Percentiles rank a stretch among this genome's conserved stretches.
phyloP scores from a whole-genome alignment of 2,113 vertebrate genomes.

The Malurus elegans region DNA sequence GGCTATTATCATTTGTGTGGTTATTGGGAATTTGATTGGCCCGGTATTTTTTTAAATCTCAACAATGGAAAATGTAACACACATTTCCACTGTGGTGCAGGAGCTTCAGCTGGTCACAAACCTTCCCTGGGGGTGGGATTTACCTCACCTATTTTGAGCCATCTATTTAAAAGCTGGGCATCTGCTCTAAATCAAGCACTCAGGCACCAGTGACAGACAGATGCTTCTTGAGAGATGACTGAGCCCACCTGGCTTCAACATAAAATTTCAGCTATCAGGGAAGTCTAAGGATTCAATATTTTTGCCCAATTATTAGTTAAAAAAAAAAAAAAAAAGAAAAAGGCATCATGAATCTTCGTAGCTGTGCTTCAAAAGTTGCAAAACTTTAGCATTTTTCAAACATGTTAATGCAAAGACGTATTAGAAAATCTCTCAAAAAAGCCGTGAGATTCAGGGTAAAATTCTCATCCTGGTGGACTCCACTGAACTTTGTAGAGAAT shows the following conservation, averaged over 20 bases:
- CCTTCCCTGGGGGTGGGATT: not conserved
- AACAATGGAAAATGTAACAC: not conserved
- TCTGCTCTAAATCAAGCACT: slow-evolving; percentile 15
- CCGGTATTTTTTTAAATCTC: not conserved
- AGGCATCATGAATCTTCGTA: not conserved
- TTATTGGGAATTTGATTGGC: not conserved
- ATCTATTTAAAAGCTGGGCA: not conserved
- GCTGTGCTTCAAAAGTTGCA: not conserved
- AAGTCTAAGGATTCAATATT: not conserved
- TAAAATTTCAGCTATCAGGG: not conserved
- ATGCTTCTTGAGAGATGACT: not conserved
- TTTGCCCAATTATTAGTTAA: not conserved
- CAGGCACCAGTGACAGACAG: not conserved
- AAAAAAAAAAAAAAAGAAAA: not conserved
- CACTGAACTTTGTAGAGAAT: not conserved
- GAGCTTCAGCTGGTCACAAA: not conserved
- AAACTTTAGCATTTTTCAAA: not conserved
- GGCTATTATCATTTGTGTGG: not conserved
- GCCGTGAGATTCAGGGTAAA: not conserved
- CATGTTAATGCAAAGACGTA: not conserved
- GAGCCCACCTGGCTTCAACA: not conserved
- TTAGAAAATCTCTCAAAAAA: not conserved
- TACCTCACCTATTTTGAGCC: slow-evolving; percentile 5
- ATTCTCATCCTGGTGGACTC: not conserved
- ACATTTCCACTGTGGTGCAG: not conserved